phyloP scores from a whole-genome alignment of 2,113 vertebrate species.

The Paramisgurnus dabryanus region DNA sequence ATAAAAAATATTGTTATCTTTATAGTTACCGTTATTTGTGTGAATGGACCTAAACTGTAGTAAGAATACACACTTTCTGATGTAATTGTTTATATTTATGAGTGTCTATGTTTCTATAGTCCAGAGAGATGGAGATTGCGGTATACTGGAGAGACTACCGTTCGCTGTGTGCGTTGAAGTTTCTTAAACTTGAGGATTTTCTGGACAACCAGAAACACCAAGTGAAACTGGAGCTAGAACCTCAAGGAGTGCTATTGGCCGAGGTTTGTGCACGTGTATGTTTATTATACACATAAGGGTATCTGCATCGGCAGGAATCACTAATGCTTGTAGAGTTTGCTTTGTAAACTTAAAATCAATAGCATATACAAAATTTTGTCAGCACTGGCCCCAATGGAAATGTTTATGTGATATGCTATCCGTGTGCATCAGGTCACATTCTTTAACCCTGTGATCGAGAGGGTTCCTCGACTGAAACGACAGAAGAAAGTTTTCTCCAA shows the following conservation, averaged over 20 bases:
- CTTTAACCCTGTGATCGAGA: conserved; percentile 86
- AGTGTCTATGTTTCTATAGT: conserved; percentile 65
- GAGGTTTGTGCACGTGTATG: conserved; percentile 73
- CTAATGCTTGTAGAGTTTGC: not conserved
- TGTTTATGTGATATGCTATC: conserved; percentile 34
- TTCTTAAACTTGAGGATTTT: conserved; percentile 90
- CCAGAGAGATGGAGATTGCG: conserved; percentile 86
- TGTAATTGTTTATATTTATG: not conserved
- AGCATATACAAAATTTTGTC: not conserved
- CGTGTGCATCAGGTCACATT: conserved; percentile 80
- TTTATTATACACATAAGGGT: not conserved
- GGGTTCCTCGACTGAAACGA: conserved; percentile 82
- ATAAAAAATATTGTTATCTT: no score
- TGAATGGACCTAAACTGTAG: no score
- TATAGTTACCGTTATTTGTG: no score
- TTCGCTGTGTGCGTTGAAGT: conserved; percentile 88
- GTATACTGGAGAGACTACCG: conserved; percentile 89
- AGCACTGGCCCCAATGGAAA: not conserved
- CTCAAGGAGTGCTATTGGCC: conserved; percentile 84
- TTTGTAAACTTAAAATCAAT: not conserved
- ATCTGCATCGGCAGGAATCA: not conserved
- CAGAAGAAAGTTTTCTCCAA: conserved; percentile 93
- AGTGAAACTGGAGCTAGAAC: conserved; percentile 87
- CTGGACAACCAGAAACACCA: conserved; percentile 88
- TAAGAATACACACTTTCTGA: no score